A percentile compares a stretch with the other conserved stretches of the same genome.
Evolutionary conservation across 2,113 vertebrate species (phyloP).

Genomic region (Condylura cristata): DNA sequence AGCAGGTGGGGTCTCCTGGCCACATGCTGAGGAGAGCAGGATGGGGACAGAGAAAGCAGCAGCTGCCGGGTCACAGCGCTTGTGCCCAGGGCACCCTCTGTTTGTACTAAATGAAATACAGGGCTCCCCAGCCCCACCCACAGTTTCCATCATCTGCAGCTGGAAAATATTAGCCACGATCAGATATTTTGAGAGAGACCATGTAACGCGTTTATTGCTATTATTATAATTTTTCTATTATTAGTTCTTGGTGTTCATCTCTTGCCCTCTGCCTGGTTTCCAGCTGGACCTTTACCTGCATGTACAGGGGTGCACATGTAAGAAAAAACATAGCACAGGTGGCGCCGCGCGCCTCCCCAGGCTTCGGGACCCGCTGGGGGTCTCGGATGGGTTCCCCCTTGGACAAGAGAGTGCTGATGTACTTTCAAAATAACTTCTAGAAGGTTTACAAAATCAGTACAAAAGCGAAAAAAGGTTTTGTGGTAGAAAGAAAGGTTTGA

Average conservation of each 20-base stretch:
- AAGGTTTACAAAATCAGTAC: not conserved
- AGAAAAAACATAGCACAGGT: too few relatives aligned
- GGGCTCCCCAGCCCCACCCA: too few relatives aligned
- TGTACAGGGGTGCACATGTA: too few relatives aligned
- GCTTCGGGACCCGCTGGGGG: too few relatives aligned
- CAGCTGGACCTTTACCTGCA: too few relatives aligned
- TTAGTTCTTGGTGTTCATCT: not conserved
- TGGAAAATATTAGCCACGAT: not conserved
- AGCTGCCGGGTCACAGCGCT: not conserved
- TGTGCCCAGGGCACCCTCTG: rapidly evolving
- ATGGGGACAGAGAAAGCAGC: not conserved
- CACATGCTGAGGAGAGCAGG: not conserved
- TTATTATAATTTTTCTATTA: too few relatives aligned
- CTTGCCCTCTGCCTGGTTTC: not conserved
- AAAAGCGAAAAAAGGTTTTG: not conserved
- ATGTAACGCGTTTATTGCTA: too few relatives aligned
- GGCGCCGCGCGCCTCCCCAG: too few relatives aligned
- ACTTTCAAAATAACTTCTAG: not conserved
- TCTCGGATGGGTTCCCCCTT: too few relatives aligned
- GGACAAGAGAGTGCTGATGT: not conserved
- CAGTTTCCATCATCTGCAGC: not conserved
- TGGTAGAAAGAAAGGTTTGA: not conserved
- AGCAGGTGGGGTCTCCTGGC: not conserved
- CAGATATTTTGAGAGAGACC: not conserved
- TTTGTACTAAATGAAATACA: not conserved